These are phyloP conservation scores for Centropyge bicolor DNA, from an alignment of 2,797 vertebrate species.

Conservation along the genomic window DNA sequence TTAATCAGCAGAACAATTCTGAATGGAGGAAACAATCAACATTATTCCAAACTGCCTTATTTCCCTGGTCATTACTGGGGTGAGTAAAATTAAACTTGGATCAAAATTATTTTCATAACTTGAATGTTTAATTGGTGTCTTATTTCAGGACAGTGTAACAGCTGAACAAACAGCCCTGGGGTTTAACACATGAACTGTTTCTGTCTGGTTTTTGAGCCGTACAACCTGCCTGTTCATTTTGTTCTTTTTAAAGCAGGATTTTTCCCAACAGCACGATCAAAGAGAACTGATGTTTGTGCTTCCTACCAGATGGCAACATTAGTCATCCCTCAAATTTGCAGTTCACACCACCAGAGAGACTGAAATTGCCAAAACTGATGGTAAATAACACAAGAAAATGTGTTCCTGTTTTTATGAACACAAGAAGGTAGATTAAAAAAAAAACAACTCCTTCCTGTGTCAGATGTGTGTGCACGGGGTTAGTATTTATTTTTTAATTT, in stretches of 20 bases:
- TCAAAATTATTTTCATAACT: background rate
- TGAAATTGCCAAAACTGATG: background rate
- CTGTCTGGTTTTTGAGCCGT: background rate
- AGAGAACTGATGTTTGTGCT: background rate
- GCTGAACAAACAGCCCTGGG: constrained; percentile 8
- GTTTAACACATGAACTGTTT: constrained; percentile 7
- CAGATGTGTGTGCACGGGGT: background rate
- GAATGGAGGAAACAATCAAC: constrained; percentile 15
- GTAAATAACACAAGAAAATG: background rate
- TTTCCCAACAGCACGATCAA: background rate
- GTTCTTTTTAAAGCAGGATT: background rate
- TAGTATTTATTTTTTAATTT: no score
- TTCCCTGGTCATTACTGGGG: background rate
- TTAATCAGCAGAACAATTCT: constrained; percentile 1
- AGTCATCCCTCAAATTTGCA: background rate
- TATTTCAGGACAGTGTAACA: background rate
- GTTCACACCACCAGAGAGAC: background rate
- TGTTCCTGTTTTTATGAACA: background rate
- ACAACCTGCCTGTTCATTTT: background rate
- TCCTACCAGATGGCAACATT: background rate
- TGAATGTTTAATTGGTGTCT: background rate
- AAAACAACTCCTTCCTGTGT: no score
- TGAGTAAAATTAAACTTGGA: background rate
- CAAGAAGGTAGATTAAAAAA: background rate
- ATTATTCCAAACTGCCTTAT: background rate